Base-by-base conservation (phyloP, 2,888 invertebrate species). In the Cybosia mesomella region DNA sequence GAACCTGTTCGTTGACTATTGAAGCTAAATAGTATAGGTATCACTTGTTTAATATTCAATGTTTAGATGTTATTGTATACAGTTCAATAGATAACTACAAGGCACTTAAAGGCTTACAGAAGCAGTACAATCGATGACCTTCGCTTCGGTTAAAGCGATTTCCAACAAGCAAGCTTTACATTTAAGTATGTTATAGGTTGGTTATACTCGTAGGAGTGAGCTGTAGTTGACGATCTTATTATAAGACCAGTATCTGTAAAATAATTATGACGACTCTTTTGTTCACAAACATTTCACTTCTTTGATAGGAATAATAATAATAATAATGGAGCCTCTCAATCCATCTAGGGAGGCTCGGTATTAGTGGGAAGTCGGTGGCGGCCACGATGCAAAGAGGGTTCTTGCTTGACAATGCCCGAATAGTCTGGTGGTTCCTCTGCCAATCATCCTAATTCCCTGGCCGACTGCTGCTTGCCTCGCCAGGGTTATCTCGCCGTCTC, bases 11-110 rank as follows among this genome's bases (percentile, higher is more conserved):
- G 36, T 4, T 32, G 2, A 32, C 32, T n/a, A 11, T 32, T 58
- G 10, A 32, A 32, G 11, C 32, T 32, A 58, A n/a, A 32, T 58
- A n/a, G n/a, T 32, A 32, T 1, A 22, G 9, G 22, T n/a, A n/a
- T 55, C 15, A 22, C 21, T 54, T 53, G 13, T 49, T 11, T 32
- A 32, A 32, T 34, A 62, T 32, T 28, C 18, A 5, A 49, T 49
- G 49, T 49, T 49, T 49, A 9, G 49, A n/a, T 49, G n/a, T 49
- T 49, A 49, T 49, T 49, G 49, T n/a, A n/a, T n/a, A 9, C 49
- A 49, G n/a, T 49, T 49, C 49, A 49, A 49, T 49, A 49, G 49
- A 49, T 49, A 49, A n/a, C 49, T 49, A 49, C 49, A n/a, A n/a
- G n/a, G 49, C 49, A 49, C 49, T 49, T 49, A n/a, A 49, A 49